phyloP scores from a whole-genome alignment of 2,113 vertebrate species.

The Rhinopomastus cyanomelas region DNA sequence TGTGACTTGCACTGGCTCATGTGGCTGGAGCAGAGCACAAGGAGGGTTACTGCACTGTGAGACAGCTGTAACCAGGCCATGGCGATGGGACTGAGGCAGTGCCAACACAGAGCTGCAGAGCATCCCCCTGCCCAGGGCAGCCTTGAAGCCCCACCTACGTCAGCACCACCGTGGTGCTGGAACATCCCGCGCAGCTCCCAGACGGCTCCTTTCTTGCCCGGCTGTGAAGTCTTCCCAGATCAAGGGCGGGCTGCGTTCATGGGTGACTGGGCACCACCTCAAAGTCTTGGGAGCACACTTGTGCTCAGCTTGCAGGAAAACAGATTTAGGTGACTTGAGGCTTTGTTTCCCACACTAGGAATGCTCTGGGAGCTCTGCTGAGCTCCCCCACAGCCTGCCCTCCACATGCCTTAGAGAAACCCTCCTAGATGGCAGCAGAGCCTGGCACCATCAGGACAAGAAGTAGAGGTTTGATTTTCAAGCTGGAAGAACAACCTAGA shows the following conservation, averaged over 20 bases:
- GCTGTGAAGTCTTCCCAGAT: not conserved
- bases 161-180: rapidly evolving
- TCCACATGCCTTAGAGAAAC: not conserved
- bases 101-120: not conserved
- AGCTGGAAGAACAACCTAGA: not conserved
- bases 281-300: not conserved
- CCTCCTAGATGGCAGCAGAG: not conserved
- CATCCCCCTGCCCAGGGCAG: not conserved
- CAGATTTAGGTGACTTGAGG: not conserved
- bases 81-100: rapidly evolving
- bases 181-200: not conserved
- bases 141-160: not conserved
- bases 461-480: not conserved
- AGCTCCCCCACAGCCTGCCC: not conserved
- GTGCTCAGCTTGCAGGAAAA: not conserved
- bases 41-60: rapidly evolving
- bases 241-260: not conserved
- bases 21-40: rapidly evolving
- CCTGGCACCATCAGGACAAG: not conserved
- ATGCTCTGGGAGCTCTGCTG: not conserved
- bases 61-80: not conserved
- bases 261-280: not conserved
- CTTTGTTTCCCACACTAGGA: not conserved
- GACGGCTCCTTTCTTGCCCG: not conserved
- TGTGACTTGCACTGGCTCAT: rapidly evolving